phyloP scores from a whole-genome alignment of 2,113 vertebrate species.

The Bos taurus region DNA sequence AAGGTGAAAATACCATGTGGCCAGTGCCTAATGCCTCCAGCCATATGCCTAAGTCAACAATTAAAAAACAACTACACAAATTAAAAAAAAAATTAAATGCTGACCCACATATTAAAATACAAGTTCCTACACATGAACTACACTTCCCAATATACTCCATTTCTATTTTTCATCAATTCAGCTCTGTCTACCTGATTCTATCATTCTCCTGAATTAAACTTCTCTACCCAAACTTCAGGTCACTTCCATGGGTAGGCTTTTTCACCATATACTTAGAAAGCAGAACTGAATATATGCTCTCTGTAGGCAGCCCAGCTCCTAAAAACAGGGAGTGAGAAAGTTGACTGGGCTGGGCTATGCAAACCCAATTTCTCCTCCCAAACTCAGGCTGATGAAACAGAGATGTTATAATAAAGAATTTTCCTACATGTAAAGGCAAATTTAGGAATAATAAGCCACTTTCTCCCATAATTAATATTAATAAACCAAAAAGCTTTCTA shows the following conservation, averaged over 20 bases:
- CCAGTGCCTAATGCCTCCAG: neutral
- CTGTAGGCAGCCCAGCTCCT: neutral
- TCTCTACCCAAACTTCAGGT: neutral
- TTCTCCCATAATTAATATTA: neutral
- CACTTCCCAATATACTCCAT: neutral
- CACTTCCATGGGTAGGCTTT: neutral
- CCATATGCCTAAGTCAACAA: neutral
- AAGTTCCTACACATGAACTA: neutral
- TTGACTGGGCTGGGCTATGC: too few relatives aligned
- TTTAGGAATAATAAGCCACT: neutral
- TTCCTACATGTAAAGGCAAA: neutral
- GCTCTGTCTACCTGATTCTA: neutral
- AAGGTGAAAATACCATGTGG: neutral
- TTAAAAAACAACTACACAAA: neutral
- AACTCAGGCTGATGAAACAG: neutral
- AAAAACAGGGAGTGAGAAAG: neutral
- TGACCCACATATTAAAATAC: neutral
- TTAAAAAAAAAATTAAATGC: neutral
- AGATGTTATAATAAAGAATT: neutral
- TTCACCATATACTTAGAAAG: neutral
- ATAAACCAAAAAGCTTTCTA: neutral
- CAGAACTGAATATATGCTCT: neutral
- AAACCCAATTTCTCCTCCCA: neutral
- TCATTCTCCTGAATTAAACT: neutral
- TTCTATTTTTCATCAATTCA: neutral